Evolutionary conservation across 2,888 invertebrate species (phyloP).

Genomic region (Germaria angustata): DNA sequence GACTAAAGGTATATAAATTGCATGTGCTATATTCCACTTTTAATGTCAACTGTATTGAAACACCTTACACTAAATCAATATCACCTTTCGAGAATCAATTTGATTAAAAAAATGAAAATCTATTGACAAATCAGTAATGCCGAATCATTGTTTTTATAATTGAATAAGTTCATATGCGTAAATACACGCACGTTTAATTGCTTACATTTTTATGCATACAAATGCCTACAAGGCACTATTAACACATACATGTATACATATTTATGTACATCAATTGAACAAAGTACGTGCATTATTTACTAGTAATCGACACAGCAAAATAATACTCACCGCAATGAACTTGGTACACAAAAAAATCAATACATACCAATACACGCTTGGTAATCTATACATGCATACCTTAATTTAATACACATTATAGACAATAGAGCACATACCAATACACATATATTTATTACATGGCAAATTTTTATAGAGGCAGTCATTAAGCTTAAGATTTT

Average conservation of each 20-base stretch:
- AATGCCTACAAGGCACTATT: background rate
- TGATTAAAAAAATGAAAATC: conserved; percentile 27
- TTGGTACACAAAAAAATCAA: conserved; percentile 8
- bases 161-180: background rate
- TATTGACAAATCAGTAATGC: conserved; percentile 26
- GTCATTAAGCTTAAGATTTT: conserved; percentile 63
- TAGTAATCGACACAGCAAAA: conserved; percentile 30
- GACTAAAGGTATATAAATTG: no score
- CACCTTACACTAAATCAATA: conserved; percentile 50
- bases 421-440: background rate
- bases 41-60: no score
- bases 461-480: conserved; percentile 46
- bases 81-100: background rate
- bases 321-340: conserved; percentile 19
- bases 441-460: background rate
- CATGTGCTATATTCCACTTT: no score
- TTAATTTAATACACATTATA: background rate
- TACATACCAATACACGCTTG: conserved; percentile 14
- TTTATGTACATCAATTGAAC: conserved; percentile 7
- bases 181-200: background rate
- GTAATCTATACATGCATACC: background rate
- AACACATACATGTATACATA: no score
- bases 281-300: conserved; percentile 35
- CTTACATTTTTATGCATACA: background rate
- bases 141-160: conserved; percentile 16